A percentile compares a stretch with the other conserved stretches of the same genome.
Evolutionary conservation across 64 coral and sea anemone genomes (phyloP).

Genomic region (Acropora tenuis): DNA sequence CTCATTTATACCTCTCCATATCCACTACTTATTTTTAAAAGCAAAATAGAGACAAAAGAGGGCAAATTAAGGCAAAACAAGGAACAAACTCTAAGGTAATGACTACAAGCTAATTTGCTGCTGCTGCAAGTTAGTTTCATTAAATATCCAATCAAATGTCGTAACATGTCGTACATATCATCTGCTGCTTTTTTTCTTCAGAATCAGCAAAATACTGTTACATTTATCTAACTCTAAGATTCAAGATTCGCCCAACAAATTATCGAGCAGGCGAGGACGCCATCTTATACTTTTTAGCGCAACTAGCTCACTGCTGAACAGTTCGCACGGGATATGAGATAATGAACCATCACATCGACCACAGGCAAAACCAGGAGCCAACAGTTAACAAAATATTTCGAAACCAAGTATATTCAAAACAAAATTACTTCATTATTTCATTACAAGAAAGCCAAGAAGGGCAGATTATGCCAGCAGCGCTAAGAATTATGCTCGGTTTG

Average conservation of each 20-base stretch:
- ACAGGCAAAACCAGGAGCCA: not conserved
- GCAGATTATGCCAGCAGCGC: slow-evolving; percentile 3
- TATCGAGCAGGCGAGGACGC: not conserved
- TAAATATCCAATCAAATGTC: too few species aligned
- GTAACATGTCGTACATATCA: too few species aligned
- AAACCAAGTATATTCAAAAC: not conserved
- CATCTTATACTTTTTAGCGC: not conserved
- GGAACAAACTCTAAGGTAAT: not conserved
- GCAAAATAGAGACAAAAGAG: not conserved
- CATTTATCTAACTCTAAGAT: too few species aligned
- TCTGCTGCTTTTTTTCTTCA: too few species aligned
- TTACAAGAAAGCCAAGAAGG: not conserved
- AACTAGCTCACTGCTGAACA: not conserved
- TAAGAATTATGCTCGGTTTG: not conserved
- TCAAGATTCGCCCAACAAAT: not conserved
- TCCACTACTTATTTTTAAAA: not conserved
- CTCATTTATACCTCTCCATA: too few species aligned
- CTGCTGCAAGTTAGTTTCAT: not conserved
- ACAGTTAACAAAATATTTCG: slow-evolving; percentile 16
- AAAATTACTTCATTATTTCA: not conserved
- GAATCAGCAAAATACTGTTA: too few species aligned
- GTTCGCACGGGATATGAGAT: not conserved
- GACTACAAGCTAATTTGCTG: not conserved
- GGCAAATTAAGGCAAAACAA: slow-evolving; percentile 5
- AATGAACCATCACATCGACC: not conserved